A percentile compares a stretch with the other conserved stretches of the same genome.
Conservation (phyloP, 2,113 vertebrate species). For the Dasyprocta punctata region DNA sequence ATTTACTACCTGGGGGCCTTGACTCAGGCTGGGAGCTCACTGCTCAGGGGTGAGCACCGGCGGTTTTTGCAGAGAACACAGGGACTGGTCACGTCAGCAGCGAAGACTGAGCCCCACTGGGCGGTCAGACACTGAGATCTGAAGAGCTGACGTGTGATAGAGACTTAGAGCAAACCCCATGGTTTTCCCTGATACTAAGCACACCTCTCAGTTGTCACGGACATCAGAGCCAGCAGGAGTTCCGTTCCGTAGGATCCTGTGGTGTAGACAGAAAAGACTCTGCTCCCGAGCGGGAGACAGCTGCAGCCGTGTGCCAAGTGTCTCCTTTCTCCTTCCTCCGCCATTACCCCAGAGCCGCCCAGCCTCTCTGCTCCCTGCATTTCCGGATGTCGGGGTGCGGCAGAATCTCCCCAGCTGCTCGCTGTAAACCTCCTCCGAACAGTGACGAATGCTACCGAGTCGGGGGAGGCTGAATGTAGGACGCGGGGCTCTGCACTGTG, state of each 20-base stretch:
- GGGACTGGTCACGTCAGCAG: accelerated
- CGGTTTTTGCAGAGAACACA: not conserved
- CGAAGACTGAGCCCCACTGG: not conserved
- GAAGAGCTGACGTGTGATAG: not conserved
- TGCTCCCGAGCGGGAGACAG: not conserved
- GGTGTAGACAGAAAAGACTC: not conserved
- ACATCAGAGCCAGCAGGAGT: not conserved
- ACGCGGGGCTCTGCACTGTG: not conserved
- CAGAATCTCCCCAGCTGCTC: accelerated
- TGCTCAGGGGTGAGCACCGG: not conserved
- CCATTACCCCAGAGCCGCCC: not conserved
- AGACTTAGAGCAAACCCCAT: not conserved
- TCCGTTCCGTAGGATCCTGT: not conserved
- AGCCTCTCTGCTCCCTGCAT: not conserved
- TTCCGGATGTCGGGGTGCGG: not conserved
- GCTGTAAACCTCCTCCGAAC: accelerated
- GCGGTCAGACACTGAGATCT: not conserved
- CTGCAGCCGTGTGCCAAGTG: not conserved
- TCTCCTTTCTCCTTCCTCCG: not conserved
- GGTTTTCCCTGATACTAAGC: not conserved
- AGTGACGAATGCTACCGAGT: accelerated
- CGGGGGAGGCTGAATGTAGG: accelerated
- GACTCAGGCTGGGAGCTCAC: not conserved
- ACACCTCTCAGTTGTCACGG: not conserved
- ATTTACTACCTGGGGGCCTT: accelerated